These are phyloP conservation scores for Bovichtus diacanthus DNA, from an alignment of 2,797 vertebrate species.

Conservation along the genomic window DNA sequence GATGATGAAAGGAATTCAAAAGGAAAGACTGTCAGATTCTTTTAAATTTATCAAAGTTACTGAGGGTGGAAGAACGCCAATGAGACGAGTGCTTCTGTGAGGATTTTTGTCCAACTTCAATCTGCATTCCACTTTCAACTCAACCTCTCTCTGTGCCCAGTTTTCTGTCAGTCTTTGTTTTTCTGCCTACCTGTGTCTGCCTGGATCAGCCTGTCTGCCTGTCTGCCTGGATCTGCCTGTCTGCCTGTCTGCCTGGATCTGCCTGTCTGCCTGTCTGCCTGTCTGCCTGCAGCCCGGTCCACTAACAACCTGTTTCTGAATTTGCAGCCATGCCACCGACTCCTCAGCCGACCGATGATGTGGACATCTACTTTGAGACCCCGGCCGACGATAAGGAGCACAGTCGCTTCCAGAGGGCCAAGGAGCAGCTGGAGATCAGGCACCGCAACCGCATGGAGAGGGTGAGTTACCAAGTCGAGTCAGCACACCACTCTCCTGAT, in stretches of 20 bases:
- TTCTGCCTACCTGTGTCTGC: too few relatives aligned
- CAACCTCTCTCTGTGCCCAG: neutral
- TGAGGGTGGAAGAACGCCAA: slow-evolving; percentile 36
- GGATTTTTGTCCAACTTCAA: slow-evolving; percentile 54
- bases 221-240: too few relatives aligned
- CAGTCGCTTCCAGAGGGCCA: slow-evolving; percentile 97
- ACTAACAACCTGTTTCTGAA: slow-evolving; percentile 34
- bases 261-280: slow-evolving; percentile 20
- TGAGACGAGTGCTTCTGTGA: slow-evolving; percentile 53
- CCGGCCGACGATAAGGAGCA: slow-evolving; percentile 97
- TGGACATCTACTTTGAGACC: slow-evolving; percentile 98
- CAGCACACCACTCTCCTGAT: neutral
- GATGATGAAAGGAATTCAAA: slow-evolving; percentile 71
- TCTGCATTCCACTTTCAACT: slow-evolving; percentile 29
- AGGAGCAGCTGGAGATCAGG: slow-evolving; percentile 96
- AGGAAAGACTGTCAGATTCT: slow-evolving; percentile 78
- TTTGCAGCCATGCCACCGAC: slow-evolving; percentile 85
- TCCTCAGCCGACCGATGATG: slow-evolving; percentile 93
- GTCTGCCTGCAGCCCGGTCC: slow-evolving; percentile 9
- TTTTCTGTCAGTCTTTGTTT: too few relatives aligned
- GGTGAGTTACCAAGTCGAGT: slow-evolving; percentile 78
- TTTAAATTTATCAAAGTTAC: slow-evolving; percentile 62
- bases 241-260: slow-evolving; percentile 7
- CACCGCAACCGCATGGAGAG: slow-evolving; percentile 97
- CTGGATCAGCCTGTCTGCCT: too few relatives aligned